phyloP scores from a whole-genome alignment of 1,140 invertebrate genomes.

The Zophobas atratus region DNA sequence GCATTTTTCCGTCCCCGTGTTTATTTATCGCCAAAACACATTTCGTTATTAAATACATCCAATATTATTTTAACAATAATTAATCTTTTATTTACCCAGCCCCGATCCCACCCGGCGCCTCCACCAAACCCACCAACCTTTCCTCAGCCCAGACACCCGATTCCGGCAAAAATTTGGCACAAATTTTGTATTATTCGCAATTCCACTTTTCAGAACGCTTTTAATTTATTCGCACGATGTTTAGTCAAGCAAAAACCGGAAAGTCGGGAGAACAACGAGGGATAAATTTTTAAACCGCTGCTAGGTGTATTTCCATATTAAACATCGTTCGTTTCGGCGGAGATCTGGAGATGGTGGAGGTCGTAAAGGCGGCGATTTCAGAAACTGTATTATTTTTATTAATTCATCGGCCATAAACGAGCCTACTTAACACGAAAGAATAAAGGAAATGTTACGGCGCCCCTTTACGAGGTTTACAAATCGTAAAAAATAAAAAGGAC shows the following conservation, averaged over 20 bases:
- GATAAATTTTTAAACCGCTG: conserved; percentile 49
- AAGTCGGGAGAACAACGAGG: conserved; percentile 11
- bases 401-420: conserved; percentile 26
- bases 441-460: not conserved
- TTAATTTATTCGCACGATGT: conserved; percentile 49
- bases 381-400: conserved; percentile 32
- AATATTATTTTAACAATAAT: too few species aligned
- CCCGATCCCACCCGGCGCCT: too few species aligned
- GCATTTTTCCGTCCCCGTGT: too few species aligned
- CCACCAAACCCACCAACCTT: too few species aligned
- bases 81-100: too few species aligned
- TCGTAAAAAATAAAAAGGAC: not conserved
- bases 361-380: conserved; percentile 1
- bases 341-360: not conserved
- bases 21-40: too few species aligned
- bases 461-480: not conserved
- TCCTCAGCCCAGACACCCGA: too few species aligned
- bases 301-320: conserved; percentile 48
- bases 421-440: not conserved
- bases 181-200: not conserved
- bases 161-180: too few species aligned
- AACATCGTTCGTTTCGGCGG: conserved; percentile 38
- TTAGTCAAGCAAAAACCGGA: conserved; percentile 49
- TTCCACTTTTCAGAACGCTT: conserved; percentile 25
- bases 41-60: too few species aligned